Base-by-base conservation (phyloP, 1,140 invertebrate genomes). In the Dreissena polymorpha region DNA sequence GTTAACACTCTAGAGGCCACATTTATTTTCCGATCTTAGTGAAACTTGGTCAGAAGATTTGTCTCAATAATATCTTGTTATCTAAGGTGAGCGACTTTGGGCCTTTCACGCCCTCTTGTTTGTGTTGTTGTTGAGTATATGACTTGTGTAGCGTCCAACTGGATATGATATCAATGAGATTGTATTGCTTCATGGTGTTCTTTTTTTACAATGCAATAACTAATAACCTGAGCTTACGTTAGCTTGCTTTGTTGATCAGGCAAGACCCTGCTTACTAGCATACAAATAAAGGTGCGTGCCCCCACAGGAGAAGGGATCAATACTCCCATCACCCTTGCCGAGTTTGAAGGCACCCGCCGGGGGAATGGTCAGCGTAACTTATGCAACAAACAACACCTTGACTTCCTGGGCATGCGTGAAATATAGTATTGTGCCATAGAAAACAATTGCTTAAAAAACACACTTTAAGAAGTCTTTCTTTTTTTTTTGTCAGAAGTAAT, bases 221-320 rank as follows among this genome's bases (percentile, higher is more conserved):
- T 60, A 60, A 60, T 60, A 23, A n/a, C 21, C 6, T 10, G 16
- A 23, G 16, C 57, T 60, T 60, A 60, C 57, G 21, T 23, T 23
- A 27, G 39, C 39, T 69, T 69, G 67, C 67, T 69, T 69, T 29
- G n/a, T 69, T 21, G 21, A 69, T n/a, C 57, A 60, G 57, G 3
- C 3, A n/a, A 18, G 16, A n/a, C 67, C 67, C 10, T 25, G 39
- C 25, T 49, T 25, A 49, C 57, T 51, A 81, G 72, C 57, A 81
- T 87, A 73, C 72, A 79, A 85, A 87, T 87, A 75, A 83, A 77
- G 70, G 77, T 87, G 16, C 76, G 86, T 60, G 86, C 86, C 50
- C 83, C 86, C 10, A 86, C 86, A 63, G 86, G 85, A 71, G 86
- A 85, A 50, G 76, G 76, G 29, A 12, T 78, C 27, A 65, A 78